A percentile compares a stretch with the other conserved stretches of the same genome.
Evolutionary conservation across 2,797 vertebrate species (phyloP).

Genomic region (Steatocranus sp.): DNA sequence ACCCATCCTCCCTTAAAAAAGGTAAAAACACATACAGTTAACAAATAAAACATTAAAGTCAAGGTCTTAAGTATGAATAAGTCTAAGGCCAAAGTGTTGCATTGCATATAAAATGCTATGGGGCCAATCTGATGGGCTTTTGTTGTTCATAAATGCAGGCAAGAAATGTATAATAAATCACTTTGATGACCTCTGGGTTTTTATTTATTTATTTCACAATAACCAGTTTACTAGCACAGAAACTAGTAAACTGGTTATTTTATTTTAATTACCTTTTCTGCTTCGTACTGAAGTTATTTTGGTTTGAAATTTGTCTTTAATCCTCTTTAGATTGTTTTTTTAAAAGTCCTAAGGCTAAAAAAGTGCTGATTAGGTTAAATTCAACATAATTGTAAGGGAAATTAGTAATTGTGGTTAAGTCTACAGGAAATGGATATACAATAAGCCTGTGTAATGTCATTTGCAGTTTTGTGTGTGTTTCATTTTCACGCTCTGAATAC

Average conservation of each 20-base stretch:
- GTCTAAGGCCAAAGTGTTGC: not conserved
- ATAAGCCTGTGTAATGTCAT: not conserved
- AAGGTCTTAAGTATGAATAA: not conserved
- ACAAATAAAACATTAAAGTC: conserved; percentile 47
- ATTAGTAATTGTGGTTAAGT: not conserved
- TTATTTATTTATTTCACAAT: not conserved
- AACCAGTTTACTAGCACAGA: not conserved
- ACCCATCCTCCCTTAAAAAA: conserved; percentile 10
- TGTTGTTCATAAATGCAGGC: not conserved
- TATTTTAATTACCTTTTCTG: not conserved
- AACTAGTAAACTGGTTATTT: not conserved
- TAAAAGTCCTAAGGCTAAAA: not conserved
- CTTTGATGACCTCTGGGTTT: not conserved
- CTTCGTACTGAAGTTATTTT: not conserved
- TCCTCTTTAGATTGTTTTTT: not conserved
- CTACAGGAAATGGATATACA: not conserved
- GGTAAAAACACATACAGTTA: conserved; percentile 8
- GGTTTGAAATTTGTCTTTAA: not conserved
- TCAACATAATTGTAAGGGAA: not conserved
- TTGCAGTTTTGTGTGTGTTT: not conserved
- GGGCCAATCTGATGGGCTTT: not conserved
- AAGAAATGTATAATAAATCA: not conserved
- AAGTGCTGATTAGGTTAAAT: not conserved
- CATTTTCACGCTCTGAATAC: not conserved
- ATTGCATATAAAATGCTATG: not conserved